Evolutionary conservation across 2,888 invertebrate species (phyloP), one percentile per base, ranked within the genome.

Genomic region (Volucella zonaria): DNA sequence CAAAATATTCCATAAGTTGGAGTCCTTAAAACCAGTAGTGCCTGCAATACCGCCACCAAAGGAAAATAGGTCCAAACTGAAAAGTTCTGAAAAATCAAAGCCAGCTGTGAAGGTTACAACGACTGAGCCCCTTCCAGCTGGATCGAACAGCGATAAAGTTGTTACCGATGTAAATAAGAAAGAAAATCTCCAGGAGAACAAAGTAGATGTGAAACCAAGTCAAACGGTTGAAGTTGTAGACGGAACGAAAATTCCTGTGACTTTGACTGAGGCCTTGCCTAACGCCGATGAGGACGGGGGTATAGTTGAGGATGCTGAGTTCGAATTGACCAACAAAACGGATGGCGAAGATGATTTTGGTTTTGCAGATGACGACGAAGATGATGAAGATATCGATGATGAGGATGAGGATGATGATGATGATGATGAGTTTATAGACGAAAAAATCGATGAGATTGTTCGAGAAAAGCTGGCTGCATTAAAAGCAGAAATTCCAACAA

Each of bases 181-280:
- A 23, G 40, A 73, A 38, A 71, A 64, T 49, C 58, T 74, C n/a
- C 85, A 18, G 3, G 66, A 49, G 4, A 68, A 68, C 3, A 14
- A 14, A 18, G 68, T 31, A 56, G 80, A 42, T 9, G 86, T 88
- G 10, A 88, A 87, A 38, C 89, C 89, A 10, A 88, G 89, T 11
- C 87, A 88, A 6, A 88, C 89, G 1, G 43, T 88, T 66, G 93
- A 93, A 86, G 92, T 95, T 38, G 91, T 95, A 87, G 95, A 96
- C 90, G 96, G 95, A 12, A 96, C 96, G 11, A 94, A 94, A 23
- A 92, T 95, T 87, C 78, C 80, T 18, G 11, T 23, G 15, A 71
- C 42, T 2, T 42, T 40, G 8, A 1, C 31, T 1, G 45, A 14
- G 1, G 43, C 6, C 40, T n/a, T 11, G 9, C 1, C 2, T 3